These are phyloP conservation scores for Cyanoliseus patagonus DNA, from an alignment of 2,113 vertebrate species.

Conservation along the genomic window DNA sequence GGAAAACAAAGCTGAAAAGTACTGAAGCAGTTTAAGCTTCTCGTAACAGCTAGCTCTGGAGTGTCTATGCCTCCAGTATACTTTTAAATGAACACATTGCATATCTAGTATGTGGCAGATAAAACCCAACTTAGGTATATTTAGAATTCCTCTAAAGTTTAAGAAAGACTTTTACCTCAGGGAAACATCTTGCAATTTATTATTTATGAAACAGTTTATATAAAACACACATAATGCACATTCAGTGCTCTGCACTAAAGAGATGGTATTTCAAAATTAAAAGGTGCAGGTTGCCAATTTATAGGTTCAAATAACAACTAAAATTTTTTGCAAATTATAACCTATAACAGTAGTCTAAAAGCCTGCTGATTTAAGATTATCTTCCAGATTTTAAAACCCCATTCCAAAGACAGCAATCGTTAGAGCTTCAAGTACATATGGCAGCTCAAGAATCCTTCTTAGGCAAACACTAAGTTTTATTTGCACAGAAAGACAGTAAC, in stretches of 20 bases:
- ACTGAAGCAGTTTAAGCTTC: neutral
- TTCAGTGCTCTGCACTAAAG: neutral
- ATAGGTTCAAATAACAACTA: neutral
- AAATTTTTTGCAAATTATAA: neutral
- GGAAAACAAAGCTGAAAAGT: constrained; percentile 38
- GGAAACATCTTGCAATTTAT: neutral
- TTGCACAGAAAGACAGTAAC: neutral
- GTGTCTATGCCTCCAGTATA: neutral
- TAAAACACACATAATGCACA: neutral
- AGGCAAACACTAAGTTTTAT: neutral
- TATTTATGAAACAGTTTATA: neutral
- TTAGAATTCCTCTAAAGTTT: neutral
- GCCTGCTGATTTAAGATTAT: neutral
- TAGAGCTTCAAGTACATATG: neutral
- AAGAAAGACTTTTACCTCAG: neutral
- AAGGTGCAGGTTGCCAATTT: neutral
- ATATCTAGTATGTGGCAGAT: neutral
- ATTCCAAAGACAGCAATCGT: neutral
- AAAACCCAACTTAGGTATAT: neutral
- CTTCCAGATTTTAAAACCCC: neutral
- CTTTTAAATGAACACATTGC: neutral
- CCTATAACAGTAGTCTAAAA: neutral
- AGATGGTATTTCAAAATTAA: neutral
- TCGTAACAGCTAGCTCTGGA: neutral
- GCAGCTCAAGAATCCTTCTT: neutral